phyloP scores from a whole-genome alignment of 2,797 vertebrate genomes.

The Myotis planiceps region DNA sequence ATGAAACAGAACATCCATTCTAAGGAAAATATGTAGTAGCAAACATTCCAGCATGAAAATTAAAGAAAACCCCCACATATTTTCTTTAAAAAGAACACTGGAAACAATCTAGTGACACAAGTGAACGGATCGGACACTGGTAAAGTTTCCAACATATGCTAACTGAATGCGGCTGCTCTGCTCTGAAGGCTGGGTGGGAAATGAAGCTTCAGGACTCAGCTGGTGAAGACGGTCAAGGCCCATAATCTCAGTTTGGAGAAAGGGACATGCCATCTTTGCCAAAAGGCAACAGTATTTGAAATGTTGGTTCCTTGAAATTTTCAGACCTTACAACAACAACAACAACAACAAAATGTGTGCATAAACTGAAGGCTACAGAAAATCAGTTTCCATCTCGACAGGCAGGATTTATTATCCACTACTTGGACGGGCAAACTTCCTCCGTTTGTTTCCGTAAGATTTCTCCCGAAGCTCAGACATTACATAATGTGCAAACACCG shows the following conservation, averaged over 20 bases:
- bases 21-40: slow-evolving; percentile 51
- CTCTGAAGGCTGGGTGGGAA: background rate
- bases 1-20: slow-evolving; percentile 56
- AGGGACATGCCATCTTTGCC: background rate
- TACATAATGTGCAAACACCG: slow-evolving; percentile 87
- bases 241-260: background rate
- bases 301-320: slow-evolving; percentile 62
- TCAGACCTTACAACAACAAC: slow-evolving; percentile 70
- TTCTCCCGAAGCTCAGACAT: slow-evolving; percentile 87
- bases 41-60: slow-evolving; percentile 66
- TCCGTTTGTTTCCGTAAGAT: slow-evolving; percentile 88
- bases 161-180: background rate
- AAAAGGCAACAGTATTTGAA: slow-evolving; percentile 22
- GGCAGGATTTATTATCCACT: slow-evolving; percentile 87
- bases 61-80: background rate
- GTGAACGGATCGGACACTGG: background rate
- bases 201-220: background rate
- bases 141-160: background rate
- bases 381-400: slow-evolving; percentile 76
- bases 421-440: slow-evolving; percentile 87
- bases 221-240: background rate
- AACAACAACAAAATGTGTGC: slow-evolving; percentile 55
- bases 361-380: slow-evolving; percentile 75
- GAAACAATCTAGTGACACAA: background rate
- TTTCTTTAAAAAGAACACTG: slow-evolving; percentile 40